These are phyloP conservation scores for Nyctalus aviator DNA, from an alignment of 2,797 vertebrate species.

Conservation along the genomic window DNA sequence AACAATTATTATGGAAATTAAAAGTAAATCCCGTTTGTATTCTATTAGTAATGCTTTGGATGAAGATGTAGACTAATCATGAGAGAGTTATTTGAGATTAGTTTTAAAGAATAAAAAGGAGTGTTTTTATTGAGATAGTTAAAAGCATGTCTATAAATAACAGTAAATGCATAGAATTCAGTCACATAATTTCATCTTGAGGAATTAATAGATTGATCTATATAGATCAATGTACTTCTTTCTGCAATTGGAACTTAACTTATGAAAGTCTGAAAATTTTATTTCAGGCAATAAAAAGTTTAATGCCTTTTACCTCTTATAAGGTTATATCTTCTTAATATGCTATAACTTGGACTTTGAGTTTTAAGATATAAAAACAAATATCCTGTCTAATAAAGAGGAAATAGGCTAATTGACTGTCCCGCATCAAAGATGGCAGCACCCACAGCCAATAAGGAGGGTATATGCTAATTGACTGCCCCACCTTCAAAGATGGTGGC, in stretches of 20 bases:
- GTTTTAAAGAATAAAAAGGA: conserved; percentile 59
- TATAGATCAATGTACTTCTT: neutral
- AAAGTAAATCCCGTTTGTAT: conserved; percentile 75
- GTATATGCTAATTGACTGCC: too few relatives aligned
- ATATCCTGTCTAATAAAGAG: neutral
- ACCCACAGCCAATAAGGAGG: too few relatives aligned
- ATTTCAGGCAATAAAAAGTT: conserved; percentile 8
- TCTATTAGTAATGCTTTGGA: conserved; percentile 57
- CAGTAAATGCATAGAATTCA: neutral
- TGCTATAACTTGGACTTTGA: neutral
- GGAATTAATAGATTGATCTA: conserved; percentile 4
- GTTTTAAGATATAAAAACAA: conserved; percentile 31
- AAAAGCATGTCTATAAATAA: conserved; percentile 23
- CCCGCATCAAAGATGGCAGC: too few relatives aligned
- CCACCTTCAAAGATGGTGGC: too few relatives aligned
- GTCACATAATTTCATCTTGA: neutral
- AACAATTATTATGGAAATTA: conserved; percentile 73
- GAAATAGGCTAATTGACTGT: too few relatives aligned
- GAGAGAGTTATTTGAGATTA: conserved; percentile 66
- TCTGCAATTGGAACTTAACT: neutral
- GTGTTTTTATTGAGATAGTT: neutral
- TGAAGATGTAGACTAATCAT: conserved; percentile 65
- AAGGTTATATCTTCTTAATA: neutral
- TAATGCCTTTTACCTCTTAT: conserved; percentile 3
- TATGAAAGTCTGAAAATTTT: neutral